Evolutionary conservation across 2,113 vertebrate genomes (phyloP), one percentile per base, ranked within the genome.

Genomic region (Hystrix cristata): DNA sequence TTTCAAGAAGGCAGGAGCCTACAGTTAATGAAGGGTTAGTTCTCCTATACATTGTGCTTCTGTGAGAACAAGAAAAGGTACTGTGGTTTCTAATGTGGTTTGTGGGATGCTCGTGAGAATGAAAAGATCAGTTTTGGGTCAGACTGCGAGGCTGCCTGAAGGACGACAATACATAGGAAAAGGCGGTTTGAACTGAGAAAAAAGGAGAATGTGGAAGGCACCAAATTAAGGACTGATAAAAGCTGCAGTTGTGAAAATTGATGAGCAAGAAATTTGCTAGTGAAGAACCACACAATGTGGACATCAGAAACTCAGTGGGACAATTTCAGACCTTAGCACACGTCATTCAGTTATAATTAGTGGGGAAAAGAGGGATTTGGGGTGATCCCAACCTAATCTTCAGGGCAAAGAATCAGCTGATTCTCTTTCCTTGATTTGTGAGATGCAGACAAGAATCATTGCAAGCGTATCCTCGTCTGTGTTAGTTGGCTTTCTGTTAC

Each of bases 31-130:
- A 86, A 85, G 38, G 3, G 31, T 64, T n/a, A 48, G 86, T 91
- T 85, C 72, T 93, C 62, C 38, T 38, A n/a, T 11, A 60, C 51
- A 55, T 38, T 51, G 6, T 76, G 71, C 71, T 76, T 93, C 79
- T 65, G 46, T 29, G 83, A 89, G 89, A 92, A 72, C 46, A 27
- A 83, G 46, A 23, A 85, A 64, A 69, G 65, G 74, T 59, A 25
- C 21, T 53, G n/a, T 87, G 90, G 65, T 38, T 91, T 92, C 53
- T 29, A 53, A 62, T 57, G 84, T 71, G 84, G 72, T 69, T 89
- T 94, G 38, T 90, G 90, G 71, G 46, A 43, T 65, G 76, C n/a
- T 90, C 10, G 5, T 15, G 14, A 15, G 79, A 72, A 74, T 29
- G 57, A 76, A 23, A 74, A 91, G 71, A 82, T 93, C 65, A 74